A percentile compares a stretch with the other conserved stretches of the same genome.
Evolutionary conservation across 1,140 invertebrate genomes (phyloP).

Genomic region (Megalonaias nervosa): DNA sequence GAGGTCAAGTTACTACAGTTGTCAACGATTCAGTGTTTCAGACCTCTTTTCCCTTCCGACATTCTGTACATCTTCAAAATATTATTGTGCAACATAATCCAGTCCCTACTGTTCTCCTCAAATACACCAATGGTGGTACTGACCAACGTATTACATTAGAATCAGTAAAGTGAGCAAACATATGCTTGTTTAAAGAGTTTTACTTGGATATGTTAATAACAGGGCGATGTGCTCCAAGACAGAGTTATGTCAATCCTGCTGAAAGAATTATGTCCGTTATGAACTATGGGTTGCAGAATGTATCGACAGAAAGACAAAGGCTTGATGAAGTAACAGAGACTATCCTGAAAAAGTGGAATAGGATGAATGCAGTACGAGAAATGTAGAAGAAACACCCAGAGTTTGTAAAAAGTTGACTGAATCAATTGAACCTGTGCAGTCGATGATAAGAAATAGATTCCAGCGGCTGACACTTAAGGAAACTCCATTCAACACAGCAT

Average conservation of each 20-base stretch:
- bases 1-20: slow-evolving; percentile 17
- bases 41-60: slow-evolving; percentile 1
- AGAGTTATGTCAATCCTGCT: slow-evolving; percentile 10
- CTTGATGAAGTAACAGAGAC: background rate
- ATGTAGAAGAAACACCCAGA: background rate
- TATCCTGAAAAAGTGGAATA: background rate
- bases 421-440: slow-evolving; percentile 11
- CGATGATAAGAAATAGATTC: slow-evolving; percentile 3
- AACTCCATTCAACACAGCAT: background rate
- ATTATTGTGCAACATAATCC: background rate
- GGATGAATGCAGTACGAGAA: background rate
- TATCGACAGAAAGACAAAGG: background rate
- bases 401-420: background rate
- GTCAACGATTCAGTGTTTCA: slow-evolving; percentile 39
- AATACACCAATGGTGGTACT: slow-evolving; percentile 23
- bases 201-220: slow-evolving; percentile 9
- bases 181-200: slow-evolving; percentile 11
- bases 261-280: background rate
- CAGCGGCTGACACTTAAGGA: slow-evolving; percentile 3
- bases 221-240: background rate
- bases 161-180: slow-evolving; percentile 13
- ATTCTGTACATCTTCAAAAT: background rate
- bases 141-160: slow-evolving; percentile 15
- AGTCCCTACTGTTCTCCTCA: background rate
- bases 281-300: slow-evolving; percentile 6